Evolutionary conservation across 2,113 vertebrate species (phyloP), one percentile per base, ranked within the genome.

Genomic region (Semnornis frantzii): DNA sequence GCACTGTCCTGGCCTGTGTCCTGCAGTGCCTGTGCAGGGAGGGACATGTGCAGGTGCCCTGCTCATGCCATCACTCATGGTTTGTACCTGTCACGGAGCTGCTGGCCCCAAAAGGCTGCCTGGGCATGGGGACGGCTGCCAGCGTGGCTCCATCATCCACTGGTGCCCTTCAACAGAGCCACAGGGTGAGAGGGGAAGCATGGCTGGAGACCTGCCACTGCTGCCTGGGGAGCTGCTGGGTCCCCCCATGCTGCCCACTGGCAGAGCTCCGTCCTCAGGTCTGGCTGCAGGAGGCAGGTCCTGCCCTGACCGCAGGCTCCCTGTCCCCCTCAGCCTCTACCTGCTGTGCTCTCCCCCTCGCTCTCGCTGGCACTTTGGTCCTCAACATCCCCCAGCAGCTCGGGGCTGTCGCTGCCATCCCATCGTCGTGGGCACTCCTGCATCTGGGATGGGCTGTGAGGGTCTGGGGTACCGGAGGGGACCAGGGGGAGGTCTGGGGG

Each of bases 121-220:
- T 1, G 48, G 72, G 42, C 27, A 2, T 0, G 5, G 42, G n/a
- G 14, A 11, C 2, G 24, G 66, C 66, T 63, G 62, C 86, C 5
- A 66, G 34, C 8, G 27, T 2, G 28, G 30, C 60, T 71, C 73
- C 37, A 18, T 66, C 37, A 18, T 66, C 86, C 94, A n/a, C 24
- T 0, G 34, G 5, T 0, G 1, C n/a, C 57, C 91, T 93, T 81
- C 5, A n/a, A 60, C 21, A 23, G 44, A 52, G 74, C 28, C 54
- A 16, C 46, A 31, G 14, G 34, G 19, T 0, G 2, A 39, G 52
- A 39, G 27, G 74, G 31, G 30, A 28, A 7, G 19, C 0, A 31
- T 4, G 37, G 28, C 24, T 1, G 1, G 34, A 52, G 75, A 42
- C 9, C 50, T 54, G 69, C 57, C 0, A 0, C 3, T 55, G 54